Conservation (phyloP, 1,140 invertebrate genomes). For the Rhagoletis zephyria region DNA sequence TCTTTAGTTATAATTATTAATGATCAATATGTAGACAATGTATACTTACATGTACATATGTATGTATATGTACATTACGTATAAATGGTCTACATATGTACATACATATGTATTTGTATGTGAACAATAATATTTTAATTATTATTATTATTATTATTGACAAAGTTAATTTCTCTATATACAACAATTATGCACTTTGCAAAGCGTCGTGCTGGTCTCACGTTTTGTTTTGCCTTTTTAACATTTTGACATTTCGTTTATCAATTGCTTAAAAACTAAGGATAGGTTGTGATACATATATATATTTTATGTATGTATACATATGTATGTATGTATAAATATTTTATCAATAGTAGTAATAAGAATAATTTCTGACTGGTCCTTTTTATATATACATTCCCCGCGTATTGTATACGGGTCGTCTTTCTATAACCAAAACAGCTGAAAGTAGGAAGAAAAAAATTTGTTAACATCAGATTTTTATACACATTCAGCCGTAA, state of each 20-base stretch:
- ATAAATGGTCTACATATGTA: neutral
- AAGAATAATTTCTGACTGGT: conserved; percentile 35
- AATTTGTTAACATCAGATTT: too few relatives aligned
- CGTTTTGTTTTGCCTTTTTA: conserved; percentile 21
- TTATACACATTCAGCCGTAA: neutral
- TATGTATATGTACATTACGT: neutral
- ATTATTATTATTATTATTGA: conserved; percentile 3
- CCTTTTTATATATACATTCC: conserved; percentile 9
- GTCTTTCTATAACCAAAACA: conserved; percentile 30
- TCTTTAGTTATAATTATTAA: neutral
- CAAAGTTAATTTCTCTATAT: conserved; percentile 33
- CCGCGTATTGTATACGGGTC: neutral
- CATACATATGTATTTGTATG: neutral
- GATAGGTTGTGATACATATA: neutral
- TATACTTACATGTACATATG: conserved; percentile 1
- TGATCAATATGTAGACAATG: conserved; percentile 32
- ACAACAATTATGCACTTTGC: conserved; percentile 34
- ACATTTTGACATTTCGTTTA: conserved; percentile 51
- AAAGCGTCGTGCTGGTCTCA: neutral
- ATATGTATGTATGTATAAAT: conserved; percentile 23
- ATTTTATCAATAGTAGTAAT: conserved; percentile 21
- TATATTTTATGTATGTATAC: neutral
- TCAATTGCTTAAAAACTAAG: conserved; percentile 50
- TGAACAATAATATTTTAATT: conserved; percentile 30
- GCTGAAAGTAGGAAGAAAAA: neutral